A percentile compares a stretch with the other conserved stretches of the same genome.
phyloP scores from a whole-genome alignment of 2,797 vertebrate genomes.

The Bradypus variegatus region DNA sequence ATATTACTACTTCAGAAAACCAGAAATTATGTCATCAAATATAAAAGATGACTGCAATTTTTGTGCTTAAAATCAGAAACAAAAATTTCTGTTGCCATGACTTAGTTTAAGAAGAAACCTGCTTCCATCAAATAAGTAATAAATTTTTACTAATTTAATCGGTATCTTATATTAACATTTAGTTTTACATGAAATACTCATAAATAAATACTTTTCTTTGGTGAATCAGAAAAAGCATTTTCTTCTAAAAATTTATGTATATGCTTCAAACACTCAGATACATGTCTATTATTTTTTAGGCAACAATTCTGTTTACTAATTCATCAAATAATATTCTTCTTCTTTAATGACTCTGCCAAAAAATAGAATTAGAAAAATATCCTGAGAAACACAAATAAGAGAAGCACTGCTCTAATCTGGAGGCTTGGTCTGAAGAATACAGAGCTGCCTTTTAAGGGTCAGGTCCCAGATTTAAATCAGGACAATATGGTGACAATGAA shows the following conservation, averaged over 20 bases:
- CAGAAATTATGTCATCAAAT: neutral
- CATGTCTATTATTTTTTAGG: neutral
- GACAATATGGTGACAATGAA: neutral
- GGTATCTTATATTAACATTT: slow-evolving; percentile 7
- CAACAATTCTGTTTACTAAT: neutral
- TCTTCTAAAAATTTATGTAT: slow-evolving; percentile 18
- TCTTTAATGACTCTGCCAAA: slow-evolving; percentile 37
- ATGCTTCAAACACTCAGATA: neutral
- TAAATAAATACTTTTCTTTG: slow-evolving; percentile 25
- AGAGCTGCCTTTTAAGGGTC: neutral
- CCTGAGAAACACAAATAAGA: neutral
- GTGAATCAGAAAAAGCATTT: slow-evolving; percentile 8
- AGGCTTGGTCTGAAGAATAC: neutral
- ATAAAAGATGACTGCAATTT: neutral
- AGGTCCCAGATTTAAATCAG: slow-evolving; percentile 10
- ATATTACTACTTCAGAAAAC: neutral
- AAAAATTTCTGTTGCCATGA: neutral
- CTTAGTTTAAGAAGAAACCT: neutral
- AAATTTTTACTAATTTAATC: slow-evolving; percentile 22
- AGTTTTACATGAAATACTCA: neutral
- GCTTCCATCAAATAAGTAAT: slow-evolving; percentile 11
- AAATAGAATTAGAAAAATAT: slow-evolving; percentile 22
- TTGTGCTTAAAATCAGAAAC: slow-evolving; percentile 9
- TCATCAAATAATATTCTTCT: slow-evolving; percentile 28
- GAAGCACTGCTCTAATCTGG: neutral